Conservation (phyloP, 2,888 invertebrate species). For the Aporophyla lueneburgensis region DNA sequence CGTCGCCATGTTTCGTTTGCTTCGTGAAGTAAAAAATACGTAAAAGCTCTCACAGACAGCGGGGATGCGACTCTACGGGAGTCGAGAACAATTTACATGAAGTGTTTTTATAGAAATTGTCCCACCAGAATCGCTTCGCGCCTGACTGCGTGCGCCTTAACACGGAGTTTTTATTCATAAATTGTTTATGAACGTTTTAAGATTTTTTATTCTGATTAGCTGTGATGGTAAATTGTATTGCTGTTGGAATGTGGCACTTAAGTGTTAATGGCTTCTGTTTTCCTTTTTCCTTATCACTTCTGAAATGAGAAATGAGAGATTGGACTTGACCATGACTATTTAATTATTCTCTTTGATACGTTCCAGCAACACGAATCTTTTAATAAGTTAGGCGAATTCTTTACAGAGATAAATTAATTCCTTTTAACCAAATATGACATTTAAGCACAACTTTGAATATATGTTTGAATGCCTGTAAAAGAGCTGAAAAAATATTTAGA, state of each 20-base stretch:
- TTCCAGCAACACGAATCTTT: too few relatives aligned
- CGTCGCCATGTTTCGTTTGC: constrained; percentile 34
- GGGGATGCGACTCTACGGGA: too few relatives aligned
- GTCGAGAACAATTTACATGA: neutral
- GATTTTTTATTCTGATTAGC: constrained; percentile 60
- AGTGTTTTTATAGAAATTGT: neutral
- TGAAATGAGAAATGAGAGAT: constrained; percentile 17
- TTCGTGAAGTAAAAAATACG: constrained; percentile 36
- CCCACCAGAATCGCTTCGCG: neutral
- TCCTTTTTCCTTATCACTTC: constrained; percentile 20
- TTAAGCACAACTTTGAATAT: too few relatives aligned
- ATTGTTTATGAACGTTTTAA: constrained; percentile 61
- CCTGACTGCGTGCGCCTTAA: neutral
- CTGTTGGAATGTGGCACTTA: constrained; percentile 35
- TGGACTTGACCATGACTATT: constrained; percentile 17
- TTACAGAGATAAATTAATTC: too few relatives aligned
- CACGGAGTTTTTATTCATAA: constrained; percentile 55
- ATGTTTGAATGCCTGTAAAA: too few relatives aligned
- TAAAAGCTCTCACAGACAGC: neutral
- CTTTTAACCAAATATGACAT: too few relatives aligned
- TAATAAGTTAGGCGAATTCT: too few relatives aligned
- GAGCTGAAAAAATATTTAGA: neutral
- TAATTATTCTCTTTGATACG: neutral
- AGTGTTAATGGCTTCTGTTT: constrained; percentile 22
- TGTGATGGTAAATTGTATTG: constrained; percentile 52